Base-by-base conservation (phyloP, 1,140 invertebrate species). In the Proctacanthus coquilletti region DNA sequence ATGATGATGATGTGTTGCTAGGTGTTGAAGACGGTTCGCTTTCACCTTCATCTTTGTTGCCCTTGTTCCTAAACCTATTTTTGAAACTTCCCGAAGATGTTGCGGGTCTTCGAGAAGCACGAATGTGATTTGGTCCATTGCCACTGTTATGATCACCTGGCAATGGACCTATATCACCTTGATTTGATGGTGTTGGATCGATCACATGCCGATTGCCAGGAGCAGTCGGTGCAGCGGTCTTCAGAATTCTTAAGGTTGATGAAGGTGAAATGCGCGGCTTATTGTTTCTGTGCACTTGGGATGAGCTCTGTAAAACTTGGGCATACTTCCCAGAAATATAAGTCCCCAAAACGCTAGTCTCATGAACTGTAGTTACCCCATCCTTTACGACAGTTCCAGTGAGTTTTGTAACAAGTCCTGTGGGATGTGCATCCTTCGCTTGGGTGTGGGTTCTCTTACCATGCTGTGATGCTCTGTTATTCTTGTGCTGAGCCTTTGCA, bases 251-350 rank as follows among this genome's bases (percentile, higher is more conserved):
- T 30, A 76, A 66, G 0, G 72, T 66, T 17, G 66, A 70, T n/a
- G 66, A 70, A 0, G 77, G 75, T 27, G 68, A 64, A 41, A 79
- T 76, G 61, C 76, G 77, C 0, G 48, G 56, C 51, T 64, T 65
- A 38, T 56, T 54, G 5, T 56, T 36, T 51, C 62, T 54, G 40
- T 72, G 54, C 40, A 70, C 65, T 51, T 65, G 69, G 0, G 77
- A 80, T 2, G 76, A 80, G 47, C 79, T 82, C 45, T 81, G 75
- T 5, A 84, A 60, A 3, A 89, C 77, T 57, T 82, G 77, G 6
- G 83, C 83, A 49, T 89, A 89, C 59, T 86, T 84, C 36, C 83
- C 83, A 37, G 80, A 81, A 46, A 88, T 84, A 48, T 80, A 84
- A 5, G 84, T 88, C 3, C 84, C 84, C 47, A 88, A 80, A 10